These are phyloP conservation scores for Rhinogobio ventralis DNA, from an alignment of 2,797 vertebrate genomes.

Conservation along the genomic window DNA sequence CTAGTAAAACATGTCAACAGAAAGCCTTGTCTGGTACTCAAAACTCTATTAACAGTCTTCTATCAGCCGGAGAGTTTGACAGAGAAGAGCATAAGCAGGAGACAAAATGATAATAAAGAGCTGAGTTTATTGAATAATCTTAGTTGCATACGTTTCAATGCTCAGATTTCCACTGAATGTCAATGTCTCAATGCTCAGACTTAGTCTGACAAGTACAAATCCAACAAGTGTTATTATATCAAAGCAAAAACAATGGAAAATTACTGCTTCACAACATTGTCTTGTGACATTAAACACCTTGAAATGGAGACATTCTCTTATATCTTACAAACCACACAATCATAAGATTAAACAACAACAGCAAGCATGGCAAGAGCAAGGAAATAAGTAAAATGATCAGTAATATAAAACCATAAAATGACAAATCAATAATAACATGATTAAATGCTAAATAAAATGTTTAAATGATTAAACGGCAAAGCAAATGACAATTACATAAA, in stretches of 20 bases:
- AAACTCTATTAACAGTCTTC: not conserved
- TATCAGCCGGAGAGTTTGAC: not conserved
- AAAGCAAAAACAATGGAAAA: not conserved
- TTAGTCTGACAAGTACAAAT: not conserved
- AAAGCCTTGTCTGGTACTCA: not conserved
- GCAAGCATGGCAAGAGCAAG: not conserved
- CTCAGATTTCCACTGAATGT: not conserved
- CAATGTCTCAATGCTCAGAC: not conserved
- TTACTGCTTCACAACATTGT: not conserved
- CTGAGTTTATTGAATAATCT: constrained; percentile 1
- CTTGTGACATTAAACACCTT: not conserved
- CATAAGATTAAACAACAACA: not conserved
- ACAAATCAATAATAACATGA: not conserved
- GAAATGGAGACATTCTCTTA: too few relatives aligned
- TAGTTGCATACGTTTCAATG: not conserved
- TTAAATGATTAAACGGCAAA: not conserved
- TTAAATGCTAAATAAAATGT: too few relatives aligned
- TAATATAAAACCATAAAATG: not conserved
- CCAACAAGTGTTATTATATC: not conserved
- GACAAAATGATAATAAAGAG: not conserved
- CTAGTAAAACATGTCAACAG: not conserved
- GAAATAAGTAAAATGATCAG: not conserved
- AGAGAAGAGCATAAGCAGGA: not conserved
- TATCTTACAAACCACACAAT: not conserved
- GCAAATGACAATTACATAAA: not conserved